Base-by-base conservation (phyloP, 2,113 vertebrate genomes). In the Jacana jacana region DNA sequence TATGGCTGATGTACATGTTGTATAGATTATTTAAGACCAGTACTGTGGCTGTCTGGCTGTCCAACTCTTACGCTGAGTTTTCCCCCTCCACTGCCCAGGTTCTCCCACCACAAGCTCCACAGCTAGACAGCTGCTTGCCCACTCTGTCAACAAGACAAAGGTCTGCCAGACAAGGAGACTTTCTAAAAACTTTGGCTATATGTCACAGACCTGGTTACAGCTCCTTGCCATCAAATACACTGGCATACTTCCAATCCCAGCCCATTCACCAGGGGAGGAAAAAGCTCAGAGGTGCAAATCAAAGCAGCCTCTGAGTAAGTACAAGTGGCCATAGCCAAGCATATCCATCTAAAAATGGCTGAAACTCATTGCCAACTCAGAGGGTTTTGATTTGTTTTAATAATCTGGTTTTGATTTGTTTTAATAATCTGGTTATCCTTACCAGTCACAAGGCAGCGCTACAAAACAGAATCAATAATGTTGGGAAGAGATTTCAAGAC, bases 301-400 rank as follows among this genome's bases (percentile, higher is more conserved):
- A 92, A 91, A 71, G 42, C 46, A 79, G 10, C 2, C 35, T 19
- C 31, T 54, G 44, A 22, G 10, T 10, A 0, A 48, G 6, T 30
- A 17, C 28, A 73, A 76, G 61, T 10, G 27, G 52, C 27, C 22
- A 44, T 60, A 80, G 27, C 15, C 79, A 44, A 77, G 4, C 22
- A 81, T 22, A 24, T 10, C 7, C 17, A 51, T 8, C 14, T 18
- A 19, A 81, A 89, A 88, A 70, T 10, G 11, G 19, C 11, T 65
- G 16, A 51, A 35, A 44, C 16, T 77, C 1, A 51, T 81, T 71
- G 78, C 78, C 42, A 51, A 0, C 39, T 65, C 37, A 61, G 13
- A 22, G 16, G 4, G 1, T 37, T 1, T 17, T 37, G 25, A 18
- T 49, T 73, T 6, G 4, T 52, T n/a, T n/a, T n/a, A n/a, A n/a